phyloP scores from a whole-genome alignment of 2,888 invertebrate genomes.

The Cerastis rubricosa region DNA sequence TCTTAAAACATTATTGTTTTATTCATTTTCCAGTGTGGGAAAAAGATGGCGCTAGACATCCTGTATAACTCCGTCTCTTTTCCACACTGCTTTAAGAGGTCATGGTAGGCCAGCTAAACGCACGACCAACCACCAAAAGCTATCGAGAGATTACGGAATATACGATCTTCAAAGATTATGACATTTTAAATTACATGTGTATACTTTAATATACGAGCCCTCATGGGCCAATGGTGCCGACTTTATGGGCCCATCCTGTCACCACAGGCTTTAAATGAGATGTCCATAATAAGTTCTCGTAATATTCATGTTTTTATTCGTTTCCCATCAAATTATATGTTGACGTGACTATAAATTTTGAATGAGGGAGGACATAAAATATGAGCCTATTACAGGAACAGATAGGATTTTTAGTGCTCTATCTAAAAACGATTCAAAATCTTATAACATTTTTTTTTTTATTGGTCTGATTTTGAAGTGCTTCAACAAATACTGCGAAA shows the following conservation, averaged over 20 bases:
- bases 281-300: constrained; percentile 43
- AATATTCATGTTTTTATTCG: constrained; percentile 48
- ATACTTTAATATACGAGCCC: constrained; percentile 30
- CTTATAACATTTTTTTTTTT: background rate
- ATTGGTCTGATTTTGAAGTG: background rate
- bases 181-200: constrained; percentile 37
- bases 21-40: too few species aligned
- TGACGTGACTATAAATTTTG: constrained; percentile 51
- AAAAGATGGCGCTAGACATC: too few species aligned
- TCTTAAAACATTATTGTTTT: too few species aligned
- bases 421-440: background rate
- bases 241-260: constrained; percentile 53
- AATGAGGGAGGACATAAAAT: constrained; percentile 39
- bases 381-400: constrained; percentile 5
- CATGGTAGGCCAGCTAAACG: too few species aligned
- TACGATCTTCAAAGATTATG: constrained; percentile 29
- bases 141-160: background rate
- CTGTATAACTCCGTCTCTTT: too few species aligned
- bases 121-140: background rate
- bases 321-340: constrained; percentile 50
- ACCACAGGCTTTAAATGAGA: constrained; percentile 49
- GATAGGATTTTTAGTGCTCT: constrained; percentile 15
- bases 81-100: too few species aligned
- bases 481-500: constrained; percentile 8
- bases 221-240: constrained; percentile 14